Conservation (phyloP, 2,888 invertebrate genomes). For the Sycophila texana region DNA sequence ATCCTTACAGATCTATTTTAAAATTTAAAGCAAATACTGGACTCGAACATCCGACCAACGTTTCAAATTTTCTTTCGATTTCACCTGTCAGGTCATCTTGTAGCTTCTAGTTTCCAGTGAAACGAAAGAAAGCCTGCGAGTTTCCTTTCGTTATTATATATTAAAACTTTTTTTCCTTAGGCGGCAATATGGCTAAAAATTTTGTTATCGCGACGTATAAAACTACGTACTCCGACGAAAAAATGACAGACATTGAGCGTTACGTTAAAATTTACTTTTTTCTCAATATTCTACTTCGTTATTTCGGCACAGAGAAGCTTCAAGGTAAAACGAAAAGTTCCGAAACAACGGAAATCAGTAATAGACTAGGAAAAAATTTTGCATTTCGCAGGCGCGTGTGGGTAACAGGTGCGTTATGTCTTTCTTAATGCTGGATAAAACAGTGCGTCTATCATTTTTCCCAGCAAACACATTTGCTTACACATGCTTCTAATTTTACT, state of each 20-base stretch:
- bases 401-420: slow-evolving; percentile 15
- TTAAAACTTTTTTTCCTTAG: slow-evolving; percentile 40
- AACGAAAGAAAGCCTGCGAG: slow-evolving; percentile 45
- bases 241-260: slow-evolving; percentile 34
- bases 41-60: slow-evolving; percentile 39
- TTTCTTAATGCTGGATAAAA: slow-evolving; percentile 37
- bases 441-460: slow-evolving; percentile 10
- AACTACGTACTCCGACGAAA: slow-evolving; percentile 41
- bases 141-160: slow-evolving; percentile 38
- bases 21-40: slow-evolving; percentile 44
- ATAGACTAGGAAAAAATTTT: slow-evolving; percentile 12
- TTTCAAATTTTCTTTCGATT: slow-evolving; percentile 50
- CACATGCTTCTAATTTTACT: slow-evolving; percentile 12
- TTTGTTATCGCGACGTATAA: slow-evolving; percentile 34
- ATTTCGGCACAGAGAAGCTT: slow-evolving; percentile 5
- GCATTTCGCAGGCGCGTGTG: slow-evolving; percentile 20
- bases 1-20: background rate
- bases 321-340: background rate
- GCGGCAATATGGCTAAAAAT: slow-evolving; percentile 43
- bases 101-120: slow-evolving; percentile 52
- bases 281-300: slow-evolving; percentile 18
- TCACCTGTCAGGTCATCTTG: slow-evolving; percentile 53
- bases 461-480: slow-evolving; percentile 43
- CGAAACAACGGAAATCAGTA: slow-evolving; percentile 2
- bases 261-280: slow-evolving; percentile 7